Evolutionary conservation across 2,113 vertebrate genomes (phyloP), one percentile per base, ranked within the genome.

Genomic region (Hemichromis elongatus): DNA sequence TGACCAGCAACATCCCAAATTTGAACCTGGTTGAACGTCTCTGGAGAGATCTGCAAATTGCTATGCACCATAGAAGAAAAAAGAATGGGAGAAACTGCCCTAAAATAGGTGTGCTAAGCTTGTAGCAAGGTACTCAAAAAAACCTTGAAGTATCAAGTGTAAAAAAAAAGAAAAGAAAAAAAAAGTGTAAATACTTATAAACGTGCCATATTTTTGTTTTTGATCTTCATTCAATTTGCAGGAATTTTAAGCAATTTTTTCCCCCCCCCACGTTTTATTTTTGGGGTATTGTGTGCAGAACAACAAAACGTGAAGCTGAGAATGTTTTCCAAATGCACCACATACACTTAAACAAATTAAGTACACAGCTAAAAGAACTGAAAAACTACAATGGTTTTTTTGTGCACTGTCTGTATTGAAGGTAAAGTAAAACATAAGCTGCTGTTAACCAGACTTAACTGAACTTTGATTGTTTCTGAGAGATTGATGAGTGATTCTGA

Each of bases 271-370:
- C 52, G n/a, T 53, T 6, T 53, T 53, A 9, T 21, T 21, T 53
- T 53, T 21, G n/a, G 52, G 3, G 55, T 57, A 57, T 30, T 3
- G 0, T 59, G 56, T 59, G 56, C 56, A 59, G 56, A 59, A 59
- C 56, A 26, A 30, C 56, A 59, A 30, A 30, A 59, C 30, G 56
- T 59, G 0, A 3, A 18, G 30, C 28, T 59, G 56, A 18, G 56
- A 59, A 59, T 30, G 0, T 8, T 30, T 59, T 59, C 56, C 56
- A 59, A 30, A 59, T 59, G 28, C 28, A 59, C 56, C 30, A 28
- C 18, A 30, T 0, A 59, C 28, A 59, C 56, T 59, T 59, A 30
- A 0, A 0, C 0, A 18, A 59, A 18, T 18, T 18, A 18, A 59
- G 56, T 2, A 30, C 30, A 30, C 26, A 59, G 3, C 16, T 4